phyloP scores from a whole-genome alignment of 2,888 invertebrate species.

The Volucella inflata region DNA sequence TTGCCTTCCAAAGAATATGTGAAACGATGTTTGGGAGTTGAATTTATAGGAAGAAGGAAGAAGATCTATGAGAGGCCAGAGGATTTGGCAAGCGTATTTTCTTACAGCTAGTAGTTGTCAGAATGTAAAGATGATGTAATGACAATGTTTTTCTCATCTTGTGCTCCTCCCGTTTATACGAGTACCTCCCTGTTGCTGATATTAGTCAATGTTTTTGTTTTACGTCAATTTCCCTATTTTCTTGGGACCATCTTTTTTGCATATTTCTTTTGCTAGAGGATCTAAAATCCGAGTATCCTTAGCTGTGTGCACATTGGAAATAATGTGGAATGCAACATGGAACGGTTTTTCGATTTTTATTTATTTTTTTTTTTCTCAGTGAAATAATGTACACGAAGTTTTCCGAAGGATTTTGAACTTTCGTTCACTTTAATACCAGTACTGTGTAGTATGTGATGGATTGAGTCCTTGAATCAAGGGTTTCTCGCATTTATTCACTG shows the following conservation, averaged over 20 bases:
- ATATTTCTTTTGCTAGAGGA: slow-evolving; percentile 27
- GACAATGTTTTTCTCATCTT: slow-evolving; percentile 68
- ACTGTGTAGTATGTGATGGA: slow-evolving; percentile 58
- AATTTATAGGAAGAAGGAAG: slow-evolving; percentile 56
- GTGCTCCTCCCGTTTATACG: slow-evolving; percentile 5
- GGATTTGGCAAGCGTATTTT: slow-evolving; percentile 58
- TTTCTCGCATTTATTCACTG: slow-evolving; percentile 61
- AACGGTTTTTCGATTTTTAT: background rate
- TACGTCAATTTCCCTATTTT: slow-evolving; percentile 52
- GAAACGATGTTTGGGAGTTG: slow-evolving; percentile 51
- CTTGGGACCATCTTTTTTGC: slow-evolving; percentile 6
- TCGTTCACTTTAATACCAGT: slow-evolving; percentile 38
- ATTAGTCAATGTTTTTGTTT: slow-evolving; percentile 27
- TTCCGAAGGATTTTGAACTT: slow-evolving; percentile 46
- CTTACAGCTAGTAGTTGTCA: slow-evolving; percentile 51
- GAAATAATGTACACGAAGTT: slow-evolving; percentile 50
- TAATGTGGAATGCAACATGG: slow-evolving; percentile 42
- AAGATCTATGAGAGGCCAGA: background rate
- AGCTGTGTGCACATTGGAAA: slow-evolving; percentile 54
- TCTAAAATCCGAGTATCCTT: slow-evolving; percentile 15
- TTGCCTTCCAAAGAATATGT: slow-evolving; percentile 35
- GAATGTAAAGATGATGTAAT: slow-evolving; percentile 69
- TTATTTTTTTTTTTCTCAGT: background rate
- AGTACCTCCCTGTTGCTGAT: background rate
- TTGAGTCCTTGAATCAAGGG: slow-evolving; percentile 69